Base-by-base conservation (phyloP, 2,888 invertebrate genomes). In the Scaptomyza cyrtandrae region DNA sequence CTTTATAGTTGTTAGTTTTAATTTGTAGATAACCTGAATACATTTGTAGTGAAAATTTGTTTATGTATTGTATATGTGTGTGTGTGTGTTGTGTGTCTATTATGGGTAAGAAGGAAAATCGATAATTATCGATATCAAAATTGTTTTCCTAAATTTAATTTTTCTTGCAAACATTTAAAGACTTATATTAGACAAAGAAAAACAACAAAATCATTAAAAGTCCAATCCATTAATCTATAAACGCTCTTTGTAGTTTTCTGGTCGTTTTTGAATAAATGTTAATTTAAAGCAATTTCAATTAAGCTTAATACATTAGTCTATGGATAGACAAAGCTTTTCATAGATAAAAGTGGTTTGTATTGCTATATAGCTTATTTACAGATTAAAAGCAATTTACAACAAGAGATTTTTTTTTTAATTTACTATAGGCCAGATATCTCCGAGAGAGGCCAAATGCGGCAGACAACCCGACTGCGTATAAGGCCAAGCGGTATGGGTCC, bases 401-500 rank as follows among this genome's bases (percentile, higher is more conserved):
- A 59, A 73, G 3, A 61, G 60, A 59, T 72, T 63, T 61, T 48
- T 16, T 2, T 9, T 35, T 49, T 24, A 24, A 6, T 35, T 13
- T 13, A 4, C 56, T 72, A 80, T 1, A 82, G 65, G 10, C 71
- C 65, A 4, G 68, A 71, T 13, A 70, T 46, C 6, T 78, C 71
- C 1, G 73, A 71, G 5, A 95, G 90, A 0, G 97, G 97, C 96
- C 96, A 97, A 59, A 98, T 93, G 92, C 95, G 94, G 87, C 95
- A 95, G n/a, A 98, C 87, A 13, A 96, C 98, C 89, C 96, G 94
- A 86, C 97, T 96, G 75, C 95, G 93, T 57, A 98, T 94, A 9
- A 98, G 93, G 3, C 97, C 98, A 88, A 96, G 94, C 0, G 98
- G 98, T 19, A 98, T 95, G 6, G 98, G 95, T 0, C 98, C 98